Evolutionary conservation across 2,797 vertebrate species (phyloP).

Genomic region (Falco peregrinus): DNA sequence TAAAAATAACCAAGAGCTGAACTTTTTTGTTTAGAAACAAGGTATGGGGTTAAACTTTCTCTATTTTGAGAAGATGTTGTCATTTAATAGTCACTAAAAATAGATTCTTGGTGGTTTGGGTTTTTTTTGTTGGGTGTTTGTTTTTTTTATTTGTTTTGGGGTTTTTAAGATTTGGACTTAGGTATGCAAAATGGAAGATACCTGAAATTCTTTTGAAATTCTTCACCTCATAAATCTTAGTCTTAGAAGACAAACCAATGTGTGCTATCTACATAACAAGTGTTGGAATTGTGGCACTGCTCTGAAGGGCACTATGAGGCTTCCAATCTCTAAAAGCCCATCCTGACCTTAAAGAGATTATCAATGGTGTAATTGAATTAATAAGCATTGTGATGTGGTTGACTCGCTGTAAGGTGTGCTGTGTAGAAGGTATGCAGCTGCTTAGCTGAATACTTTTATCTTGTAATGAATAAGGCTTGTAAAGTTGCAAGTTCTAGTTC

Average conservation of each 20-base stretch:
- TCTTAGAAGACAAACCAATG: neutral
- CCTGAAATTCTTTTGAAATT: neutral
- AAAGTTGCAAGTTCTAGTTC: neutral
- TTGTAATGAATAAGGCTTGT: neutral
- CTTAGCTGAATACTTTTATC: neutral
- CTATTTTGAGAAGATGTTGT: neutral
- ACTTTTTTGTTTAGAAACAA: neutral
- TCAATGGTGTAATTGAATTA: slow-evolving; percentile 14
- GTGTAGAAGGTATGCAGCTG: neutral
- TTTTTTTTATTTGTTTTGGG: neutral
- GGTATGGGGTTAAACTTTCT: neutral
- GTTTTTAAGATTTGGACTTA: neutral
- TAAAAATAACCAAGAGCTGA: neutral
- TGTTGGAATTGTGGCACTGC: neutral
- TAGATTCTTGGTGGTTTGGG: neutral
- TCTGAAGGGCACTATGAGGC: neutral
- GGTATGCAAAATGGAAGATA: neutral
- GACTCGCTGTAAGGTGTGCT: neutral
- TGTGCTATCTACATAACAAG: neutral
- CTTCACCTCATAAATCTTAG: neutral
- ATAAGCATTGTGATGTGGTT: neutral
- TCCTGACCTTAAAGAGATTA: neutral
- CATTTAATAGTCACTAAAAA: neutral
- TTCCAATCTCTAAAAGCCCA: neutral
- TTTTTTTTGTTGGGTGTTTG: neutral